A percentile compares a stretch with the other conserved stretches of the same genome.
phyloP scores from a whole-genome alignment of 2,797 vertebrate species.

The Columba guinea region DNA sequence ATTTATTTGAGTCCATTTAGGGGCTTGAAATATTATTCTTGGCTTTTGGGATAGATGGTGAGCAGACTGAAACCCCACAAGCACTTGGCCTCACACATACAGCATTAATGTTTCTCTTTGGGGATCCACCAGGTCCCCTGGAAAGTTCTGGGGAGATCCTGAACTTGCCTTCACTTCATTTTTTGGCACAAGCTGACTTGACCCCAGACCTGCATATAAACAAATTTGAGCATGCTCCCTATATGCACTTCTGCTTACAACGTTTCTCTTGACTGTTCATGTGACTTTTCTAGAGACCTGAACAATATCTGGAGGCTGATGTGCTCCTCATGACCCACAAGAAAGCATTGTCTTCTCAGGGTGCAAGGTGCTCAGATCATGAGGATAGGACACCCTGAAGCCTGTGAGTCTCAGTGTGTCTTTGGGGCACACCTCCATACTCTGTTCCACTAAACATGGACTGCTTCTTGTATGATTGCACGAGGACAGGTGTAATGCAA shows the following conservation, averaged over 20 bases:
- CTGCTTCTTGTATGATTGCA: background rate
- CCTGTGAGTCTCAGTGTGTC: background rate
- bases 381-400: background rate
- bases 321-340: background rate
- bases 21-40: background rate
- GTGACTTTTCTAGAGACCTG: background rate
- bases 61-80: background rate
- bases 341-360: background rate
- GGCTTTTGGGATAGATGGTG: background rate
- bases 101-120: background rate
- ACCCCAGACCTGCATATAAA: background rate
- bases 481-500: background rate
- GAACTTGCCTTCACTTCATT: background rate
- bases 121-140: background rate
- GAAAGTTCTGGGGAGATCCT: background rate
- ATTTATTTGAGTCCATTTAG: background rate
- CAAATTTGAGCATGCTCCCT: background rate
- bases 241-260: background rate
- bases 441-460: background rate
- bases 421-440: background rate
- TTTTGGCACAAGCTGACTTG: background rate
- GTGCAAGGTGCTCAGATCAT: background rate
- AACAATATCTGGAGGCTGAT: background rate
- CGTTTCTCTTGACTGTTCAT: background rate
- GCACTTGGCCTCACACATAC: background rate